Conservation (phyloP, 2,797 vertebrate genomes). For the Pseudochirops corinnae region DNA sequence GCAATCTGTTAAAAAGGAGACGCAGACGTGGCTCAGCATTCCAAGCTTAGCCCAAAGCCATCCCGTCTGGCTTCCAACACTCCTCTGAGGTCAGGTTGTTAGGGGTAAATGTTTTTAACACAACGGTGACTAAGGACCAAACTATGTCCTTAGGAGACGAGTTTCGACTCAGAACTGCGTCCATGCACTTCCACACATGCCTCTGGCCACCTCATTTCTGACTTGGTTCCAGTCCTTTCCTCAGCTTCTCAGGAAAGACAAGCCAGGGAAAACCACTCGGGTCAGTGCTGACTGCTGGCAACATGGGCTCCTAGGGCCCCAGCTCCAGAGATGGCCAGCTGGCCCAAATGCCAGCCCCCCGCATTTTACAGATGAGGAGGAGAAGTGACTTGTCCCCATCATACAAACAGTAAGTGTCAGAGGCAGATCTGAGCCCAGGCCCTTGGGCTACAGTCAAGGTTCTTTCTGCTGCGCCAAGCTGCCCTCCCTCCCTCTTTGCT, state of each 20-base stretch:
- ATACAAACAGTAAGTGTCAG: no score
- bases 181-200: not conserved
- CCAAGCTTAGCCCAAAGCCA: not conserved
- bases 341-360: no score
- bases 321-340: no score
- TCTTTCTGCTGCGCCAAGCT: no score
- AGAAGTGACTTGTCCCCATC: no score
- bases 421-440: no score
- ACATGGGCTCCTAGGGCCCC: not conserved
- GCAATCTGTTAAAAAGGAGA: not conserved
- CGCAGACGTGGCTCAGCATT: not conserved
- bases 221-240: not conserved
- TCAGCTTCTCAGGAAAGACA: conserved; percentile 9
- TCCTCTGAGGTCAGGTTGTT: conserved; percentile 2
- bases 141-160: not conserved
- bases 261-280: conserved; percentile 27
- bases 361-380: no score
- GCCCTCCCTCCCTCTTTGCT: not conserved
- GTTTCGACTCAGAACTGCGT: not conserved
- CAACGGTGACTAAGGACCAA: not conserved
- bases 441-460: no score
- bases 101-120: not conserved
- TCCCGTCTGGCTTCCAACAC: not conserved
- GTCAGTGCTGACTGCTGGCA: conserved; percentile 49
- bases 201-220: not conserved